Evolutionary conservation across 1,140 invertebrate genomes (phyloP).

Genomic region (Magallana angulata): DNA sequence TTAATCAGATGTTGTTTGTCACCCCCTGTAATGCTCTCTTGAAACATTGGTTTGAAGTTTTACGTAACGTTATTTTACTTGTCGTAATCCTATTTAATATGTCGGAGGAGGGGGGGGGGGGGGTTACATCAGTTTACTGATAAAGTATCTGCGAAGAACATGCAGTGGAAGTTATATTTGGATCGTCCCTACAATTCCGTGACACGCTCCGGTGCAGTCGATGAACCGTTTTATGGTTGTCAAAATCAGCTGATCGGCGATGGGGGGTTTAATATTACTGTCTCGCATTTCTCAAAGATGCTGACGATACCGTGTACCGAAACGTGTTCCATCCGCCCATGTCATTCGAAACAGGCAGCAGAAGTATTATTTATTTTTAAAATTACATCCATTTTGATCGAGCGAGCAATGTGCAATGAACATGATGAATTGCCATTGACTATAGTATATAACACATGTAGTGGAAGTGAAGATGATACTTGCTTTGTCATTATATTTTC

Average conservation of each 20-base stretch:
- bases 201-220: not conserved
- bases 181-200: not conserved
- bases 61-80: not conserved
- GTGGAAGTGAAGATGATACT: too few species aligned
- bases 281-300: too few species aligned
- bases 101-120: not conserved
- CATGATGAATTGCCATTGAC: too few species aligned
- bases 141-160: not conserved
- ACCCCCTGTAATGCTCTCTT: not conserved
- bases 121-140: not conserved
- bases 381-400: not conserved
- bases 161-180: not conserved
- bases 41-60: not conserved
- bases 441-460: too few species aligned
- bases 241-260: conserved; percentile 21
- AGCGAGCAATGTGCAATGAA: not conserved
- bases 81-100: not conserved
- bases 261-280: too few species aligned
- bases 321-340: too few species aligned
- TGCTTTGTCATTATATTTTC: too few species aligned
- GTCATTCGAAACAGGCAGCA: too few species aligned
- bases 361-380: too few species aligned
- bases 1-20: conserved; percentile 11
- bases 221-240: not conserved
- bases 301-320: too few species aligned